phyloP scores from a whole-genome alignment of 2,797 vertebrate species.

The Ptychobarbus kaznakovi region DNA sequence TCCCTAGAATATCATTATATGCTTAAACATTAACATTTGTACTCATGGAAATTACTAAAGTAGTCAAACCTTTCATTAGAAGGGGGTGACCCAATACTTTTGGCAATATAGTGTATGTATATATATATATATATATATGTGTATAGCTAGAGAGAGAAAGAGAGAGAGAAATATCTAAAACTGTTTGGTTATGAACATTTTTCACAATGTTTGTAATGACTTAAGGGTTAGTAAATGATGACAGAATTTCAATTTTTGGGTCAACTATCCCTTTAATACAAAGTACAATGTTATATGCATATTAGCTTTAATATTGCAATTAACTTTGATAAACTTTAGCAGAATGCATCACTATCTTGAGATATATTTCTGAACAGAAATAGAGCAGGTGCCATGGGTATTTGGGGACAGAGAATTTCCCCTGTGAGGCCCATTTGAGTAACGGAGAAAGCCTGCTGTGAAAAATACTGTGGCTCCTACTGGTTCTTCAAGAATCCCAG shows the following conservation, averaged over 20 bases:
- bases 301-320: background rate
- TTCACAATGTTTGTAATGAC: background rate
- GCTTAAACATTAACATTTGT: no score
- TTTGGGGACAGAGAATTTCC: conserved; percentile 75
- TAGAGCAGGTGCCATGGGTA: conserved; percentile 80
- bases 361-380: conserved; percentile 81
- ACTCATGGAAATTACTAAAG: no score
- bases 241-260: background rate
- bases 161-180: background rate
- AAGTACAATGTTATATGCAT: background rate
- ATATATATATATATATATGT: background rate
- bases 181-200: background rate
- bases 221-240: background rate
- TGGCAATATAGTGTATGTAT: no score
- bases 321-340: conserved; percentile 71
- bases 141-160: no score
- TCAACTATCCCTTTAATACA: background rate
- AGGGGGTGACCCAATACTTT: no score
- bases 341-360: conserved; percentile 77
- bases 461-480: conserved; percentile 85
- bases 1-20: no score
- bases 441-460: conserved; percentile 82
- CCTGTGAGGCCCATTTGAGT: conserved; percentile 77
- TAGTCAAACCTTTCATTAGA: no score
- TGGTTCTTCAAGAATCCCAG: conserved; percentile 81